Conservation (phyloP, 1,140 invertebrate genomes). For the Chionoecetes opilio region DNA sequence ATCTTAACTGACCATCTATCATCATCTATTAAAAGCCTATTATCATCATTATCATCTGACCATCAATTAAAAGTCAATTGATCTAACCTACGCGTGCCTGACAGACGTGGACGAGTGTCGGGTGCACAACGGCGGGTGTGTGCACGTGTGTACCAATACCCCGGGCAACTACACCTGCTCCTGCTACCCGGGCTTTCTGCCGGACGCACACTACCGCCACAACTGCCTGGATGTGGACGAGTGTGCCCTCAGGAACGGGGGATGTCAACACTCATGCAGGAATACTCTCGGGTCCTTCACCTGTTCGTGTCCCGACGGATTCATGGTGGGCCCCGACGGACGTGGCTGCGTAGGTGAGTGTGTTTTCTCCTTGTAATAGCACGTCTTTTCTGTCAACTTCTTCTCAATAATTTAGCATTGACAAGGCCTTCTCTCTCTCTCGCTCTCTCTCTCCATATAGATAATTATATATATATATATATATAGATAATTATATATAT, state of each 20-base stretch:
- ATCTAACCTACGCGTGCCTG: too few species aligned
- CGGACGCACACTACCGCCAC: slow-evolving; percentile 80
- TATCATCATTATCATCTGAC: too few species aligned
- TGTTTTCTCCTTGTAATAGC: too few species aligned
- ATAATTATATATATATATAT: neutral
- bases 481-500: slow-evolving; percentile 40
- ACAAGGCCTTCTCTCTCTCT: too few species aligned
- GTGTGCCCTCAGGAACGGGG: slow-evolving; percentile 82
- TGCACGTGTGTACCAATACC: slow-evolving; percentile 83
- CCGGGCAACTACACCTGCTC: slow-evolving; percentile 86
- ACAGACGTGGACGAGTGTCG: slow-evolving; percentile 87
- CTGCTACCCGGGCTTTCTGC: slow-evolving; percentile 84
- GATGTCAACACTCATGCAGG: slow-evolving; percentile 83
- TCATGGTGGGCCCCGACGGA: slow-evolving; percentile 79
- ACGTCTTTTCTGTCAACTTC: too few species aligned
- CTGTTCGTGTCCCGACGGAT: slow-evolving; percentile 83
- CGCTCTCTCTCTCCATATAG: too few species aligned
- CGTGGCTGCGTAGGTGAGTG: slow-evolving; percentile 82
- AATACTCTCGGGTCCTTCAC: slow-evolving; percentile 83
- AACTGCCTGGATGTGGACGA: slow-evolving; percentile 83
- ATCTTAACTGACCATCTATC: too few species aligned
- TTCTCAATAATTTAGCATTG: too few species aligned
- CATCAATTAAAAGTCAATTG: too few species aligned
- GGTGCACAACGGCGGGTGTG: slow-evolving; percentile 83
- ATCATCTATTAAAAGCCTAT: too few species aligned